Evolutionary conservation across 2,797 vertebrate genomes (phyloP).

Genomic region (Pangasius macronema): DNA sequence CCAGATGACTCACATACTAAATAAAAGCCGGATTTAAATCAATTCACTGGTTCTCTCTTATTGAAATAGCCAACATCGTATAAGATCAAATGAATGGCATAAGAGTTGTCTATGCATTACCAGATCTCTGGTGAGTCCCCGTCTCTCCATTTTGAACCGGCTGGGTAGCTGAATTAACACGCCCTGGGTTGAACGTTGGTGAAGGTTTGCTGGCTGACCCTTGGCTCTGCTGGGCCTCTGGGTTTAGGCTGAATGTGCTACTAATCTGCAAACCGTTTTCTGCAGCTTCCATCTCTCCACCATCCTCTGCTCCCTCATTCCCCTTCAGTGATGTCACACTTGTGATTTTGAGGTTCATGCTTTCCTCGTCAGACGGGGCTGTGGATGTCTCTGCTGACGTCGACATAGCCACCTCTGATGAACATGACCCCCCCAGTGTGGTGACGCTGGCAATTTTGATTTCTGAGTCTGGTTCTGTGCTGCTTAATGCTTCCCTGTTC

Average conservation of each 20-base stretch:
- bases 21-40: not conserved
- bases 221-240: conserved; percentile 66
- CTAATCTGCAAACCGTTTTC: conserved; percentile 92
- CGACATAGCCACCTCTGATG: conserved; percentile 50
- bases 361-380: conserved; percentile 54
- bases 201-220: conserved; percentile 63
- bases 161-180: conserved; percentile 83
- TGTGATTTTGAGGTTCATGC: conserved; percentile 97
- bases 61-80: not conserved
- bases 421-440: conserved; percentile 81
- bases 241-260: conserved; percentile 83
- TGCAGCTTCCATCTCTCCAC: conserved; percentile 78
- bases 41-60: not conserved
- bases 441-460: conserved; percentile 97
- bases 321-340: conserved; percentile 95
- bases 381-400: conserved; percentile 26
- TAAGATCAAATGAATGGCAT: not conserved
- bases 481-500: conserved; percentile 75
- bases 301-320: conserved; percentile 69
- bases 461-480: conserved; percentile 95
- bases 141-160: conserved; percentile 94
- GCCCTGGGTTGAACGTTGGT: conserved; percentile 93
- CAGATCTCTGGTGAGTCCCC: conserved; percentile 87
- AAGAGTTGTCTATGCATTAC: conserved; percentile 65
- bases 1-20: not conserved